Evolutionary conservation across 1,140 invertebrate species (phyloP).

Genomic region (Laupala kohalensis): DNA sequence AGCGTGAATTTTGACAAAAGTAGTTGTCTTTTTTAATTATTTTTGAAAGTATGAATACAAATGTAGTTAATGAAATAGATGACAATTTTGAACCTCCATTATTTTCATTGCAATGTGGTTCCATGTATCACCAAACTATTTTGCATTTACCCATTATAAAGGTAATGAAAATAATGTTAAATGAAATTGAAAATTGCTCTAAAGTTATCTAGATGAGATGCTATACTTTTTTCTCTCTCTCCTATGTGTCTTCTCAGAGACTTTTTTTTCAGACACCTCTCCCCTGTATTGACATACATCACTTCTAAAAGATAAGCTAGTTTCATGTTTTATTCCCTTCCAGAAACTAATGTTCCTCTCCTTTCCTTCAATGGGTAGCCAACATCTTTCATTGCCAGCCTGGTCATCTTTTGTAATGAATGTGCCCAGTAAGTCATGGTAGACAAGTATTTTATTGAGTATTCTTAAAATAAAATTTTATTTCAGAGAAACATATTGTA

Average conservation of each 20-base stretch:
- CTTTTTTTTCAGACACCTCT: not conserved
- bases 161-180: not conserved
- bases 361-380: not conserved
- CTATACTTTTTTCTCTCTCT: not conserved
- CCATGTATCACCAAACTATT: conserved; percentile 5
- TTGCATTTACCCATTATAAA: conserved; percentile 5
- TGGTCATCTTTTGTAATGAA: not conserved
- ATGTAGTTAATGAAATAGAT: not conserved
- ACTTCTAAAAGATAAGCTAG: not conserved
- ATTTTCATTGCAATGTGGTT: conserved; percentile 1
- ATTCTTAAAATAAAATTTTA: not conserved
- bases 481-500: not conserved
- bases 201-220: not conserved
- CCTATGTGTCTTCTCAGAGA: not conserved
- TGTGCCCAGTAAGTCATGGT: not conserved
- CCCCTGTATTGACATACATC: not conserved
- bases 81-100: not conserved
- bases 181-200: not conserved
- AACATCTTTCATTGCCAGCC: not conserved
- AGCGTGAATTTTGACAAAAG: not conserved
- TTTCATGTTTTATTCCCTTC: not conserved
- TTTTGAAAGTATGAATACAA: not conserved
- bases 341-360: not conserved
- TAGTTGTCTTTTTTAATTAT: conserved; percentile 3
- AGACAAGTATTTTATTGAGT: not conserved